Conservation (phyloP, 2,888 invertebrate species). For the Cybosia mesomella region DNA sequence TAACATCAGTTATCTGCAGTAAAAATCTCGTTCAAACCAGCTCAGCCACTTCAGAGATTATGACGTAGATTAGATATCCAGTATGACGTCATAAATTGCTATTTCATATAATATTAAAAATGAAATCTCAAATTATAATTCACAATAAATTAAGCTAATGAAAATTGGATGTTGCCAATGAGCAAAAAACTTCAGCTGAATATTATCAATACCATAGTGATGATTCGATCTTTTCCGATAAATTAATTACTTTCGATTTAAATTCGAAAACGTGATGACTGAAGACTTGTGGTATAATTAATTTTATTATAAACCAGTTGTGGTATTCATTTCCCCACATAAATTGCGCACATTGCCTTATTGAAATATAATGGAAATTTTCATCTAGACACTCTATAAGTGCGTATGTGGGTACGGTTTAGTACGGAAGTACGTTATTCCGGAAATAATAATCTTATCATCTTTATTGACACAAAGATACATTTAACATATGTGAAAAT, state of each 20-base stretch:
- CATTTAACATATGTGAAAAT: no score
- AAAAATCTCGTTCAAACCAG: no score
- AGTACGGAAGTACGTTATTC: no score
- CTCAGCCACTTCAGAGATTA: no score
- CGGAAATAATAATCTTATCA: no score
- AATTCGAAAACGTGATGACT: slow-evolving; percentile 18
- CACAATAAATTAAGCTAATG: slow-evolving; percentile 7
- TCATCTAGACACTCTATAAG: neutral
- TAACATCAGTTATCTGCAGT: no score
- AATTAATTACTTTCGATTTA: slow-evolving; percentile 26
- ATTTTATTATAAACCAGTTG: slow-evolving; percentile 5
- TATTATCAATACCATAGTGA: slow-evolving; percentile 9
- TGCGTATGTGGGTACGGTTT: neutral
- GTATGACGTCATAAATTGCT: no score
- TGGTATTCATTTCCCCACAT: neutral
- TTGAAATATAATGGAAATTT: neutral
- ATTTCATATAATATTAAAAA: neutral
- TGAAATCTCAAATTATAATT: neutral
- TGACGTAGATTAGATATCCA: no score
- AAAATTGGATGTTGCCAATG: slow-evolving; percentile 13
- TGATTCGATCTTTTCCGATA: slow-evolving; percentile 14
- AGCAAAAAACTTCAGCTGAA: slow-evolving; percentile 12
- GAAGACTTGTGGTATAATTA: slow-evolving; percentile 12
- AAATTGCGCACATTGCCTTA: neutral
- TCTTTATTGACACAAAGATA: no score